Conservation (phyloP, 92 coral and sea anemone species). For the Umimayanthus kanabou region DNA sequence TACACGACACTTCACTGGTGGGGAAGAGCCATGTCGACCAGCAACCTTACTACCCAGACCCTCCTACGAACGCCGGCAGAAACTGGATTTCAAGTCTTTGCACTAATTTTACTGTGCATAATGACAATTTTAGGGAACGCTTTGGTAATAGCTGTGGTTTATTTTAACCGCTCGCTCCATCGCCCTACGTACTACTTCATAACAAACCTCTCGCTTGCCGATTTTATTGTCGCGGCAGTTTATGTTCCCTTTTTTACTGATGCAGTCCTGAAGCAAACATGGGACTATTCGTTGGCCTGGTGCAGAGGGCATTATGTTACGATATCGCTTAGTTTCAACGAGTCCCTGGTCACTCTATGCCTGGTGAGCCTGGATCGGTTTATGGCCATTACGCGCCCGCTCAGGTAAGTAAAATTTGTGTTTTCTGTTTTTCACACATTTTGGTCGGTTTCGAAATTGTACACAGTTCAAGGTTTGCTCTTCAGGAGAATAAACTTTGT, state of each 20-base stretch:
- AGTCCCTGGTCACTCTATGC: slow-evolving; percentile 27
- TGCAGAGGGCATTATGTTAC: slow-evolving; percentile 42
- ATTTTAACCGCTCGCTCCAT: slow-evolving; percentile 15
- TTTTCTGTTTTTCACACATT: no score
- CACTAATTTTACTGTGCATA: slow-evolving; percentile 26
- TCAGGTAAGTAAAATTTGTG: slow-evolving; percentile 1
- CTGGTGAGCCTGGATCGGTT: slow-evolving; percentile 36
- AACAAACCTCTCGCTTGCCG: slow-evolving; percentile 37
- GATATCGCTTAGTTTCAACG: slow-evolving; percentile 39
- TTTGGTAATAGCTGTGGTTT: slow-evolving; percentile 9
- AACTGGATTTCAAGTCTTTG: slow-evolving; percentile 21
- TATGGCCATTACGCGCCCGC: slow-evolving; percentile 29
- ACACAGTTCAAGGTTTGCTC: background rate
- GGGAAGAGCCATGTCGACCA: background rate
- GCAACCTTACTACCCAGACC: slow-evolving; percentile 2
- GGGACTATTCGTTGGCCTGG: slow-evolving; percentile 44
- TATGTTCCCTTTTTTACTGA: slow-evolving; percentile 29
- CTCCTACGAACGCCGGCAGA: background rate
- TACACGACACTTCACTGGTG: no score
- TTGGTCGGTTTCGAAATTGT: background rate
- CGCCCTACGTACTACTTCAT: slow-evolving; percentile 38
- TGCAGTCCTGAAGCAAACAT: slow-evolving; percentile 26
- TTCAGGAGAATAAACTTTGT: background rate
- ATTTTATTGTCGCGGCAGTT: slow-evolving; percentile 33
- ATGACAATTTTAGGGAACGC: slow-evolving; percentile 21